phyloP scores from a whole-genome alignment of 2,888 invertebrate genomes.

The Amblyjoppa fuscipennis region DNA sequence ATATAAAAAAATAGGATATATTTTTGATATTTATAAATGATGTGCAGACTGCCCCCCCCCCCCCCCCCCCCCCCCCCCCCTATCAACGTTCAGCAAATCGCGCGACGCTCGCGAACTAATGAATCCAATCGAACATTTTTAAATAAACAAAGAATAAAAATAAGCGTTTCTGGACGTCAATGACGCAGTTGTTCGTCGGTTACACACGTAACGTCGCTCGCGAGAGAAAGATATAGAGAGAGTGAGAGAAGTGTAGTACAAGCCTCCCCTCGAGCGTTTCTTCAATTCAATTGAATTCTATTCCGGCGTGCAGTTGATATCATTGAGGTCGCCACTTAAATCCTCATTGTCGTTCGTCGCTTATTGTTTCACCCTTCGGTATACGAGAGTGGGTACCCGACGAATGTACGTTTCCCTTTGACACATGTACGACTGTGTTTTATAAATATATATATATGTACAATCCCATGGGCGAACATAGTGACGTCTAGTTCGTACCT shows the following conservation, averaged over 20 bases:
- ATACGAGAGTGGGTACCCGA: slow-evolving; percentile 76
- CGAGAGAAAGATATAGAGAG: slow-evolving; percentile 71
- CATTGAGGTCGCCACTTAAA: slow-evolving; percentile 85
- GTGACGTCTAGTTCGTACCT: slow-evolving; percentile 35
- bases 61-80: not conserved
- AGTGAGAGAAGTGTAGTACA: slow-evolving; percentile 60
- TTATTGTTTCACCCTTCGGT: slow-evolving; percentile 84
- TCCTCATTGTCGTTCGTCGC: slow-evolving; percentile 85
- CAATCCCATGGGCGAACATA: slow-evolving; percentile 32
- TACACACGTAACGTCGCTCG: slow-evolving; percentile 76
- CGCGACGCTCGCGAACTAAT: slow-evolving; percentile 53
- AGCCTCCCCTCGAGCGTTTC: slow-evolving; percentile 80
- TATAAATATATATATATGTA: not conserved
- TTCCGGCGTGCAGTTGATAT: slow-evolving; percentile 84
- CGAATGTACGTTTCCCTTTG: slow-evolving; percentile 81
- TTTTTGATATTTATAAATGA: no score
- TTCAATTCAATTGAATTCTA: slow-evolving; percentile 85
- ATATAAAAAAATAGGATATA: no score
- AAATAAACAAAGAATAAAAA: slow-evolving; percentile 26
- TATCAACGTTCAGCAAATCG: slow-evolving; percentile 43
- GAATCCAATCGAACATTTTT: slow-evolving; percentile 31
- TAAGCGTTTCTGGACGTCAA: slow-evolving; percentile 66
- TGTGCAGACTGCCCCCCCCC: not conserved
- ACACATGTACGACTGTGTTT: slow-evolving; percentile 67
- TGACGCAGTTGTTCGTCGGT: slow-evolving; percentile 74